Evolutionary conservation across 2,888 invertebrate genomes (phyloP).

Genomic region (Trissoscelio sp.): DNA sequence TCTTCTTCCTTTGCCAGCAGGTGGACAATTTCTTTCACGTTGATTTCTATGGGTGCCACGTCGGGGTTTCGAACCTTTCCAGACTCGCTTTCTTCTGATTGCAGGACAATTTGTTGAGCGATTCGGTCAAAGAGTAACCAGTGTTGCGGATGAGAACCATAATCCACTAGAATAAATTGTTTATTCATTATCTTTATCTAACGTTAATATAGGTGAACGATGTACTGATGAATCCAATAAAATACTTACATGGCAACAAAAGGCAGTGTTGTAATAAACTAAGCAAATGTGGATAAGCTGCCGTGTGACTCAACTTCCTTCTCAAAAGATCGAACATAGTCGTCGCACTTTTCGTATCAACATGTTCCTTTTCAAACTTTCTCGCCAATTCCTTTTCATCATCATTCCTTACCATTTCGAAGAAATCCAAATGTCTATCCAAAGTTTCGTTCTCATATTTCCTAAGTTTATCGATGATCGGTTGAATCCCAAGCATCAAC

Average conservation of each 20-base stretch:
- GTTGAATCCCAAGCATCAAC: slow-evolving; percentile 98
- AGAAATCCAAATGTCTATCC: slow-evolving; percentile 98
- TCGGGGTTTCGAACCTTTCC: slow-evolving; percentile 89
- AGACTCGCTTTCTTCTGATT: slow-evolving; percentile 86
- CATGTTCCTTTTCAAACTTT: slow-evolving; percentile 95
- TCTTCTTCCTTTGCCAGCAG: slow-evolving; percentile 97
- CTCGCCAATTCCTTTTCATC: slow-evolving; percentile 97
- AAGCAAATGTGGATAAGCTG: slow-evolving; percentile 96
- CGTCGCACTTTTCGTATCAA: slow-evolving; percentile 96
- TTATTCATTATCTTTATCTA: neutral
- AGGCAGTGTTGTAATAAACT: slow-evolving; percentile 95
- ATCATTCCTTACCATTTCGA: slow-evolving; percentile 98
- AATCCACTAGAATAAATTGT: slow-evolving; percentile 87
- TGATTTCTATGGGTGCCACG: slow-evolving; percentile 92
- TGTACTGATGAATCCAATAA: neutral
- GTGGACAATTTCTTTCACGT: slow-evolving; percentile 95
- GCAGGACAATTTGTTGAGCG: slow-evolving; percentile 96
- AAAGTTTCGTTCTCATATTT: slow-evolving; percentile 97
- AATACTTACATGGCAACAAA: slow-evolving; percentile 89
- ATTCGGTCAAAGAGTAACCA: slow-evolving; percentile 98
- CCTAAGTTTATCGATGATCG: slow-evolving; percentile 96
- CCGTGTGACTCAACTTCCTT: slow-evolving; percentile 94
- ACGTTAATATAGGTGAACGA: no score
- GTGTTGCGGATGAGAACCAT: slow-evolving; percentile 94
- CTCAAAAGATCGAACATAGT: slow-evolving; percentile 96